Evolutionary conservation across 1,140 invertebrate genomes (phyloP).

Genomic region (Gryon sp.): DNA sequence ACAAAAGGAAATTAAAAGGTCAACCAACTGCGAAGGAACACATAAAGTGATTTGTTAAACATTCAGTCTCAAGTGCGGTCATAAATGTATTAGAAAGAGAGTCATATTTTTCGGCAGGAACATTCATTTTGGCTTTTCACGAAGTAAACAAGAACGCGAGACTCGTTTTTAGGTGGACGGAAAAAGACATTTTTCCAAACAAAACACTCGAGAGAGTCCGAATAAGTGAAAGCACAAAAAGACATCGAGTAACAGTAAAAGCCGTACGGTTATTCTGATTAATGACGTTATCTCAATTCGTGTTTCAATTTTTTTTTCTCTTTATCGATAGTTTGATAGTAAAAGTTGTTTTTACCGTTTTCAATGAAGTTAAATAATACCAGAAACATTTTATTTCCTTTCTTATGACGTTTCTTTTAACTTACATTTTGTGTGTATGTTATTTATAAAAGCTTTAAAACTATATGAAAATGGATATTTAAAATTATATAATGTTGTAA

Average conservation of each 20-base stretch:
- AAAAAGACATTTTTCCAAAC: constrained; percentile 15
- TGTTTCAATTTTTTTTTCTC: constrained; percentile 4
- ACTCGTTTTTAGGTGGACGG: no score
- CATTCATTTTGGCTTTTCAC: constrained; percentile 6
- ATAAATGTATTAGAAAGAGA: no score
- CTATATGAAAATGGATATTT: neutral
- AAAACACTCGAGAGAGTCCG: constrained; percentile 6
- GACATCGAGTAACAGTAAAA: constrained; percentile 20
- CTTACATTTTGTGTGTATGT: no score
- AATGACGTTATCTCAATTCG: constrained; percentile 25
- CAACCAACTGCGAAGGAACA: neutral
- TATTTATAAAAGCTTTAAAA: no score
- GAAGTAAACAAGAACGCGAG: constrained; percentile 4
- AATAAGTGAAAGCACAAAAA: constrained; percentile 26
- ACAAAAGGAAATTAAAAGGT: neutral
- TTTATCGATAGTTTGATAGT: constrained; percentile 19
- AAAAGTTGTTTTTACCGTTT: constrained; percentile 28
- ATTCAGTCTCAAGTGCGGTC: neutral
- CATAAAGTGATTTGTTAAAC: neutral
- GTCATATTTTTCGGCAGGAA: neutral
- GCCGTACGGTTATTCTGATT: constrained; percentile 30
- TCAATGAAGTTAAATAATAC: neutral
- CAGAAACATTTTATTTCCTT: no score
- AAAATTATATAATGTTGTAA: no score
- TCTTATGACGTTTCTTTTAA: no score